phyloP scores from a whole-genome alignment of 2,113 vertebrate genomes.

The Myotis davidii region DNA sequence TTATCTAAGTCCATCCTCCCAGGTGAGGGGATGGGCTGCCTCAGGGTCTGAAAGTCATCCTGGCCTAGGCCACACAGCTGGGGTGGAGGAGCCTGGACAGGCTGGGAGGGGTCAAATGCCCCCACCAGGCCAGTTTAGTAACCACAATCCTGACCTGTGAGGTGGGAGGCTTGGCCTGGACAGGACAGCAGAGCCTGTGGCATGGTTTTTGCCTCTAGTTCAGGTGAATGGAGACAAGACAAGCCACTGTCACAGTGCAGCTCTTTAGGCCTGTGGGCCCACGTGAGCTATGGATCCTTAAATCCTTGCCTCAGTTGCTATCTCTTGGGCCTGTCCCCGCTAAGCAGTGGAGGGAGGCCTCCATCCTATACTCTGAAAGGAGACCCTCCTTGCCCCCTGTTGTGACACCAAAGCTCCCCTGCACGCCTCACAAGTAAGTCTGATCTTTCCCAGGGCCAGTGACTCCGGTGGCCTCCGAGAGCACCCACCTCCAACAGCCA shows the following conservation, averaged over 20 bases:
- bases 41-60: background rate
- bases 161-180: accelerated
- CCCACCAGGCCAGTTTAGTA: accelerated
- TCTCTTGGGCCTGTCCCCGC: accelerated
- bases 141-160: background rate
- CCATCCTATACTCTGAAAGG: accelerated
- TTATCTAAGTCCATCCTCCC: no score
- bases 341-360: background rate
- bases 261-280: no score
- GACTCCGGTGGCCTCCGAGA: accelerated
- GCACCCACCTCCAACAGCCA: accelerated
- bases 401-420: background rate
- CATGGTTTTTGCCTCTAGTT: background rate
- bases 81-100: background rate
- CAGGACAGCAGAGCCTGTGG: background rate
- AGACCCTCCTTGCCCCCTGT: background rate
- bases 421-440: background rate
- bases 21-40: background rate
- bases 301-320: background rate
- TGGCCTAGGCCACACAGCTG: background rate
- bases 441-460: background rate
- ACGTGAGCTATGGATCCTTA: background rate
- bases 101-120: background rate
- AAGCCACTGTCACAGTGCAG: background rate
- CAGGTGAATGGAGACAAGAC: background rate